A percentile compares a stretch with the other conserved stretches of the same genome.
Conservation (phyloP, 2,888 invertebrate species). For the Nudaria mundana region DNA sequence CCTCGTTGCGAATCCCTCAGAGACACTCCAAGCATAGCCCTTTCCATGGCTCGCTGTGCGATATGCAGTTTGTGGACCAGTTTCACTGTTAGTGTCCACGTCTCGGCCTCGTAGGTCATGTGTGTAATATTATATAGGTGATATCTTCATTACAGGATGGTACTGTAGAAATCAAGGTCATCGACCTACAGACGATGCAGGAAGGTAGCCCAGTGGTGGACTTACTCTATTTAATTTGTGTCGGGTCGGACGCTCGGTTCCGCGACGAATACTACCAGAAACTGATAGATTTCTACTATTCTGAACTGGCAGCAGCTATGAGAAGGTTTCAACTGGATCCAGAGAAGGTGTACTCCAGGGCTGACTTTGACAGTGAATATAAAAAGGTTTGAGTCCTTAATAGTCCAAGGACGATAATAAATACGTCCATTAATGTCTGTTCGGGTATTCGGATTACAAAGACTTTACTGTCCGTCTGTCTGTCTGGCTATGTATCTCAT, state of each 20-base stretch:
- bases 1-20: too few relatives aligned
- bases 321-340: background rate
- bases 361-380: background rate
- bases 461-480: too few relatives aligned
- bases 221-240: slow-evolving; percentile 51
- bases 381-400: background rate
- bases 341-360: slow-evolving; percentile 1
- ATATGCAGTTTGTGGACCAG: too few relatives aligned
- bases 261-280: slow-evolving; percentile 30
- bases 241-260: slow-evolving; percentile 51
- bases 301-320: background rate
- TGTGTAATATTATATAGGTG: too few relatives aligned
- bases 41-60: too few relatives aligned
- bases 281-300: background rate
- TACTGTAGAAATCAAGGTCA: background rate
- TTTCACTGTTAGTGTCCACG: too few relatives aligned
- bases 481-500: too few relatives aligned
- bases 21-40: too few relatives aligned
- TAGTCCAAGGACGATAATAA: too few relatives aligned
- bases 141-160: slow-evolving; percentile 41
- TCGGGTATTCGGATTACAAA: too few relatives aligned
- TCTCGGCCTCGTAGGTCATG: too few relatives aligned
- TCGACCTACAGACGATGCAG: background rate
- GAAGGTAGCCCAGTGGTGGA: slow-evolving; percentile 45
- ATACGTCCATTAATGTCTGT: background rate